Base-by-base conservation (phyloP, 2,113 vertebrate species). In the Corythoichthys haematopterus region DNA sequence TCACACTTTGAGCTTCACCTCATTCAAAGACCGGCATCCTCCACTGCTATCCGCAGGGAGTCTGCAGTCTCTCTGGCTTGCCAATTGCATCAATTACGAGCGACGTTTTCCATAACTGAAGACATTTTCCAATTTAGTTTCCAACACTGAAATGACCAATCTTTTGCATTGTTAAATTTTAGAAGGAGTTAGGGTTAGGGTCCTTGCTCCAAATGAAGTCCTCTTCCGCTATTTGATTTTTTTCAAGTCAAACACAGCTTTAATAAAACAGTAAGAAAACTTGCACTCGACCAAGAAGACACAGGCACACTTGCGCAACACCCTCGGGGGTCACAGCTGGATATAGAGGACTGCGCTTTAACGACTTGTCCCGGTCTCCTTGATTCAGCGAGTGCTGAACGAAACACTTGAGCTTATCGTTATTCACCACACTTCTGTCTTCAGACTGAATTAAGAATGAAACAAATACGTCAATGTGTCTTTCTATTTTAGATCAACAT, bases 401-500 rank as follows among this genome's bases (percentile, higher is more conserved):
- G 50, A 68, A 45, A 47, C 64, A 63, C 52, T 75, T 51, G 33
- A 55, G n/a, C 43, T 58, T 40, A 51, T 51, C n/a, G 12, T 40
- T 8, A 28, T 45, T 45, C 16, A 43, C 2, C 36, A 15, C 16
- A 2, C 38, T 43, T 8, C 59, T 38, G 35, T 38, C 14, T 60
- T 43, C 40, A 43, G 9, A 5, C 40, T 43, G 40, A 28, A 28
- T 28, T 20, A 60, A 43, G 15, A 40, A 9, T 46, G 11, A 5
- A 28, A 46, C 1, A 6, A 33, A 33, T 14, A 28, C 77, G 15
- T 61, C 68, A 0, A 13, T 62, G 2, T 77, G 53, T 77, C 12
- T 75, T 47, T n/a, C 33, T 46, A 36, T 88, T 90, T 65, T 80
- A 99, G 97, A 98, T 99, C 83, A 99, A 99, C 86, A 98, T 98